phyloP scores from a whole-genome alignment of 1,140 invertebrate genomes.

The Anastrepha obliqua region DNA sequence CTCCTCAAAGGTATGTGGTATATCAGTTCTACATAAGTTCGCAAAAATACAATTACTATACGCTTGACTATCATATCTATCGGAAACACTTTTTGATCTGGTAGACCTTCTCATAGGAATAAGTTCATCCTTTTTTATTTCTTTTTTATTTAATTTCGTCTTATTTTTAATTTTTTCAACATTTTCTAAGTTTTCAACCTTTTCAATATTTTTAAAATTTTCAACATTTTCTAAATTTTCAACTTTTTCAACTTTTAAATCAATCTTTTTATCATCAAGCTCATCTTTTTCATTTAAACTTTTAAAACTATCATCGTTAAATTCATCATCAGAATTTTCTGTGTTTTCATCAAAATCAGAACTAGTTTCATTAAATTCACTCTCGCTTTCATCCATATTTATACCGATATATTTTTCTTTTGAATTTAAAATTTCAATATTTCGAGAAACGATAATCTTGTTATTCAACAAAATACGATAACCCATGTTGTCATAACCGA shows the following conservation, averaged over 20 bases:
- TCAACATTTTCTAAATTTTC: no score
- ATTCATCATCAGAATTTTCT: slow-evolving; percentile 58
- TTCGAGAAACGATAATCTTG: no score
- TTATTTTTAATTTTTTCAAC: background rate
- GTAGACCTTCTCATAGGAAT: background rate
- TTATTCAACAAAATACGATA: no score
- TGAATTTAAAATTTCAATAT: no score
- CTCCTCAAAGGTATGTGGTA: slow-evolving; percentile 65
- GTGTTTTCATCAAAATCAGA: no score
- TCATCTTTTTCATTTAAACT: slow-evolving; percentile 56
- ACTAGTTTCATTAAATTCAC: no score
- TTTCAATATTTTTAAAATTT: no score
- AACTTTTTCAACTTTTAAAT: slow-evolving; percentile 55
- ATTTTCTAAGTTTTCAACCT: slow-evolving; percentile 4
- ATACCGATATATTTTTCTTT: no score
- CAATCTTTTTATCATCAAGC: slow-evolving; percentile 54
- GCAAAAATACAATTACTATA: slow-evolving; percentile 67
- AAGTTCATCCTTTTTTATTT: no score
- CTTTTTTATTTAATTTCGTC: no score
- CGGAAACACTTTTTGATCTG: slow-evolving; percentile 58
- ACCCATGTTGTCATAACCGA: no score
- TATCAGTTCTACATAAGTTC: slow-evolving; percentile 63
- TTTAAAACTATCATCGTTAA: slow-evolving; percentile 59
- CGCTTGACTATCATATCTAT: slow-evolving; percentile 61
- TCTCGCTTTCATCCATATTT: no score